Percentiles rank a stretch among this genome's conserved stretches.
phyloP scores from a whole-genome alignment of 1,140 invertebrate species.

The Colletes latitarsis region DNA sequence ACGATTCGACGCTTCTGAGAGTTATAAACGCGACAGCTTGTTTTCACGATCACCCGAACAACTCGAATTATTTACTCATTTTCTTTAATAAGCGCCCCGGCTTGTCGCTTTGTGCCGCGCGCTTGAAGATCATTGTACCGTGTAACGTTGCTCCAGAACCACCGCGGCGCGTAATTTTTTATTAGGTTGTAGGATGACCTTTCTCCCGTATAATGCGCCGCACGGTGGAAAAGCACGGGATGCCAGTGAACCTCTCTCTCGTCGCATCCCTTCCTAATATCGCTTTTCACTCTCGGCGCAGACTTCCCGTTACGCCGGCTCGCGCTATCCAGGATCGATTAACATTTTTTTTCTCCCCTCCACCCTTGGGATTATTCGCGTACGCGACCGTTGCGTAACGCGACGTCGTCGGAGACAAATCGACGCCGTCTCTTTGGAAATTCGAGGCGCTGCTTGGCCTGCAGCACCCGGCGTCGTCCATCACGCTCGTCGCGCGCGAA shows the following conservation, averaged over 20 bases:
- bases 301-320: slow-evolving; percentile 26
- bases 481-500: neutral
- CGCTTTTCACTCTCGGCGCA: slow-evolving; percentile 30
- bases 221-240: slow-evolving; percentile 54
- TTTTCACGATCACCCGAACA: slow-evolving; percentile 50
- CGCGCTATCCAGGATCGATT: slow-evolving; percentile 14
- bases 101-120: slow-evolving; percentile 53
- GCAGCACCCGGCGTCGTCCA: neutral
- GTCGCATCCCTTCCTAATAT: slow-evolving; percentile 49
- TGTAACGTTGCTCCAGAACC: slow-evolving; percentile 50
- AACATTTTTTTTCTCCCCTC: slow-evolving; percentile 1
- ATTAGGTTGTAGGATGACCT: slow-evolving; percentile 64
- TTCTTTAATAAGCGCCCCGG: slow-evolving; percentile 60
- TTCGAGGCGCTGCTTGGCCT: neutral
- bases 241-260: slow-evolving; percentile 63
- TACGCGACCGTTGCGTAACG: slow-evolving; percentile 5
- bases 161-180: slow-evolving; percentile 62
- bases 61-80: slow-evolving; percentile 63
- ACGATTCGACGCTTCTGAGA: neutral
- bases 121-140: slow-evolving; percentile 63
- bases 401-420: neutral
- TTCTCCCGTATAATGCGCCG: slow-evolving; percentile 59
- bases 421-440: slow-evolving; percentile 1
- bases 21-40: slow-evolving; percentile 15
- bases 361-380: neutral